Evolutionary conservation across 2,113 vertebrate species (phyloP), one percentile per base, ranked within the genome.

Genomic region (Lasiurus cinereus): DNA sequence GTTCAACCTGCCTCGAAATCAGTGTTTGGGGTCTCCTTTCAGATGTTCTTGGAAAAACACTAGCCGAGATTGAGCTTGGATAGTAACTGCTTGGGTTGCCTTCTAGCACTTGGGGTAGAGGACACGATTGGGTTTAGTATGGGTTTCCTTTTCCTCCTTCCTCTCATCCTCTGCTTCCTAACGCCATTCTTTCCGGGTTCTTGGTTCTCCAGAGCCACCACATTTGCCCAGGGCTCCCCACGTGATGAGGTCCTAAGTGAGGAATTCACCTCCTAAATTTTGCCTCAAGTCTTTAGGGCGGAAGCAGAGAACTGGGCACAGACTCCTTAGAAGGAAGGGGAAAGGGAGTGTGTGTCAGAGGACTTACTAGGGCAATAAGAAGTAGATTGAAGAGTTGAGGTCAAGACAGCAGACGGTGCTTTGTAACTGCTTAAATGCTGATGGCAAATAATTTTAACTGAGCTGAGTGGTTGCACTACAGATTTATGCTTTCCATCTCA

Each of bases 381-480:
- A 74, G 22, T 2, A 88, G 62, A 93, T 36, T 3, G 62, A 83
- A 54, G 22, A 88, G 16, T 29, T 56, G 64, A 33, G 33, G 33
- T 69, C 83, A 88, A 52, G 73, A 64, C 70, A 16, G 46, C 22
- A 33, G 6, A 31, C 21, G 79, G 83, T 69, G 62, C 93, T 82
- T n/a, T 54, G 10, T 76, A 67, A 74, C 90, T 76, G 74, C 66
- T 46, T 70, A 91, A 93, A 10, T 94, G 87, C 88, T 83, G 74
- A 94, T 24, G 6, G 72, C 48, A 69, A 46, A 74, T 69, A 72
- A 56, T 80, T 27, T 73, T 27, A 70, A 79, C 74, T 9, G 74
- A 95, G 86, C 73, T 66, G 48, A 90, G 94, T 83, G 50, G 59
- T 46, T 95, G 73, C 74, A 80, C 88, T 27, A 73, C 48, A 69